Base-by-base conservation (phyloP, 1,140 invertebrate genomes). In the Branchinecta lynchi region DNA sequence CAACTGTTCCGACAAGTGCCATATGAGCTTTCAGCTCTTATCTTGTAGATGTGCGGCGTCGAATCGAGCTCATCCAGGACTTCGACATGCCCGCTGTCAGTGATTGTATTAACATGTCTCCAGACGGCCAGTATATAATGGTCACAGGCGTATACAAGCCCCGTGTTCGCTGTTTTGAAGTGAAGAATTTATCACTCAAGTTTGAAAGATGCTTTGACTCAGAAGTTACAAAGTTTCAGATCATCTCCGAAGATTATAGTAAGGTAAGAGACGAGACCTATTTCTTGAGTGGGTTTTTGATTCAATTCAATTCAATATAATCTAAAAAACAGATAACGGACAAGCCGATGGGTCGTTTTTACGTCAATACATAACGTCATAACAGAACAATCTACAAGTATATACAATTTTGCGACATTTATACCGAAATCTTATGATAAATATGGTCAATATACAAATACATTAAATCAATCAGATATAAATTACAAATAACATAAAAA, bases 141-240 rank as follows among this genome's bases (percentile, higher is more conserved):
- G 90, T 89, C 32, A 90, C 93, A 45, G 95, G 96, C 45, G 91
- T 93, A 71, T 99, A 99, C 77, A 99, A 99, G 78, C 97, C 97
- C 17, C 82, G 92, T 75, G 80, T 99, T 0, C 89, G 93, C 78
- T 98, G 96, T 81, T 99, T 87, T 80, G 96, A 99, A 82, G 89
- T 98, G 0, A 87, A 90, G 74, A 92, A 99, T 80, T 81, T 99
- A 72, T 95, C 95, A 3, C 83, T 99, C 75, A 99, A 99, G 81
- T 99, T 99, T 84, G 96, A 99, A 80, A 83, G 96, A 75, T 97
- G 96, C 77, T 88, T 99, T 75, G 97, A 99, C 82, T 89, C 93
- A 3, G 95, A 99, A 83, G 91, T 92, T 45, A 84, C 93, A 21
- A 86, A 86, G 66, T 93, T 94, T 82, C 86, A 92, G 80, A 82